These are phyloP conservation scores for Chlorodrepanis virens DNA, from an alignment of 2,113 vertebrate species.

Conservation along the genomic window DNA sequence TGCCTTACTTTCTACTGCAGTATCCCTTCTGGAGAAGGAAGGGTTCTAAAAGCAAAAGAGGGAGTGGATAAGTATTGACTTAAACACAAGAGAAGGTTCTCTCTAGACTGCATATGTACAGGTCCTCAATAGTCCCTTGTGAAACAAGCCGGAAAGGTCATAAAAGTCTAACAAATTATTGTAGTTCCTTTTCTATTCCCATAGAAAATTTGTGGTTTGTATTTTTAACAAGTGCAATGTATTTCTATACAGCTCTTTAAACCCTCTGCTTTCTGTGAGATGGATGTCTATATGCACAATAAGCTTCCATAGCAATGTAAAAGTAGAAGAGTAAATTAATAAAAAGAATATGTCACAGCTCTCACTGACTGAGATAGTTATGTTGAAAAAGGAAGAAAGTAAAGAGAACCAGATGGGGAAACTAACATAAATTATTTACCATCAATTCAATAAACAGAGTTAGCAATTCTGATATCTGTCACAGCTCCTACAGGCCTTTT, in stretches of 20 bases:
- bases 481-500: neutral
- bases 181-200: neutral
- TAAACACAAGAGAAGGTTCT: neutral
- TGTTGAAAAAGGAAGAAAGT: neutral
- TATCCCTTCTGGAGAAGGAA: neutral
- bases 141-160: neutral
- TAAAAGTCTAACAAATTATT: neutral
- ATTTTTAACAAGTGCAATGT: neutral
- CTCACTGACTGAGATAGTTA: neutral
- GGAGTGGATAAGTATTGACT: neutral
- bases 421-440: neutral
- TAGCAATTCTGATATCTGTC: neutral
- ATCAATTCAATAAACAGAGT: neutral
- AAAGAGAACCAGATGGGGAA: neutral
- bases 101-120: neutral
- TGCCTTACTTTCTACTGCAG: neutral
- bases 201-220: neutral
- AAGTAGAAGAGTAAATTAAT: constrained; percentile 31
- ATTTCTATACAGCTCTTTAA: neutral
- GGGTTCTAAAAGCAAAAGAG: neutral
- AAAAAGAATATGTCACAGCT: constrained; percentile 11
- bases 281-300: neutral
- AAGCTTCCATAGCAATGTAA: neutral
- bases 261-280: neutral
- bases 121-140: neutral